A percentile compares a stretch with the other conserved stretches of the same genome.
Evolutionary conservation across 2,797 vertebrate species (phyloP).

Genomic region (Argentina silus): DNA sequence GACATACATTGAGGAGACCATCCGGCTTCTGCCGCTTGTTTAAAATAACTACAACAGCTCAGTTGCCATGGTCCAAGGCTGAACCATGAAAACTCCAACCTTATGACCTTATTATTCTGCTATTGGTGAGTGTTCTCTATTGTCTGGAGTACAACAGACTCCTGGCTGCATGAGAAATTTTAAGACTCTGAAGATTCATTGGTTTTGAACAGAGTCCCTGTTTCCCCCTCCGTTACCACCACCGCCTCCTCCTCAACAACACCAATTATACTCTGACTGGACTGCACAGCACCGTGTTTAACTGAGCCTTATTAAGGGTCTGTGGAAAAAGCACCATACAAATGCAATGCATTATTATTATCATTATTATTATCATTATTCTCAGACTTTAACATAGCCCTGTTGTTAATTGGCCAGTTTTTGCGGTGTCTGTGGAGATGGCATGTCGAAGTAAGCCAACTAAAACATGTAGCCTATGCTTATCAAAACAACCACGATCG

Average conservation of each 20-base stretch:
- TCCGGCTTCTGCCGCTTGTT: no score
- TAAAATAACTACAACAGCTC: not conserved
- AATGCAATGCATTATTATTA: no score
- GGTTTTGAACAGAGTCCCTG: no score
- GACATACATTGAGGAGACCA: no score
- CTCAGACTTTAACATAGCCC: no score
- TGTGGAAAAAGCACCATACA: no score
- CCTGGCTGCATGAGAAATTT: not conserved
- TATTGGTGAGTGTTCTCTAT: not conserved
- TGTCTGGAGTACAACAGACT: not conserved
- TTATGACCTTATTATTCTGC: not conserved
- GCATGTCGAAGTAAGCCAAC: no score
- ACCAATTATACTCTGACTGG: no score
- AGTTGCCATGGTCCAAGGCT: not conserved
- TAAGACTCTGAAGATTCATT: not conserved
- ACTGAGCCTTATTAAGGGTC: no score
- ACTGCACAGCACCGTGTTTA: no score
- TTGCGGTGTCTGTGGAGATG: not conserved
- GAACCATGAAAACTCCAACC: not conserved
- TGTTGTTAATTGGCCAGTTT: constrained; percentile 1
- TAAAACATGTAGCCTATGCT: not conserved
- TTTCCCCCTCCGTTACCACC: not conserved
- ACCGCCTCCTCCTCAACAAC: no score
- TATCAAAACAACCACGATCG: not conserved
- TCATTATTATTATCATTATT: no score